phyloP scores from a whole-genome alignment of 2,888 invertebrate species.

The Athalia cordata region DNA sequence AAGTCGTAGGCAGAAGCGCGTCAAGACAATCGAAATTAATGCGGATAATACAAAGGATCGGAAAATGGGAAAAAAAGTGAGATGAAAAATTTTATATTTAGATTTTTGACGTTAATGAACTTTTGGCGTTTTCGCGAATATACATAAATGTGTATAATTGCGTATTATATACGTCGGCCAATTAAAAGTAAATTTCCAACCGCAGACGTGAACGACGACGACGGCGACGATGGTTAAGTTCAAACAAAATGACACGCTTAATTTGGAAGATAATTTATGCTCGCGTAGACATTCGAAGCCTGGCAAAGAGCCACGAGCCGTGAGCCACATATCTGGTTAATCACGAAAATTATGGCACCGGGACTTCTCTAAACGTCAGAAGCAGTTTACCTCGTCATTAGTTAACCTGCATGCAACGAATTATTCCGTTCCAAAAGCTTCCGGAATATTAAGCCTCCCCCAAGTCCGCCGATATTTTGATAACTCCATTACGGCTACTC shows the following conservation, averaged over 20 bases:
- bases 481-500: too few relatives aligned
- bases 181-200: conserved; percentile 26
- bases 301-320: conserved; percentile 53
- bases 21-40: conserved; percentile 13
- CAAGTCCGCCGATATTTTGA: not conserved
- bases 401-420: conserved; percentile 22
- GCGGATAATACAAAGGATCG: not conserved
- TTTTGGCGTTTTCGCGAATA: not conserved
- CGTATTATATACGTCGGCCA: not conserved
- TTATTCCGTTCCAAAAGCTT: conserved; percentile 29
- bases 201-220: not conserved
- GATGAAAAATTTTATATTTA: conserved; percentile 23
- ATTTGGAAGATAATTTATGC: conserved; percentile 63
- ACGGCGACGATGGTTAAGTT: conserved; percentile 18
- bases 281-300: conserved; percentile 55
- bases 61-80: not conserved
- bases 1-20: not conserved
- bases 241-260: conserved; percentile 61
- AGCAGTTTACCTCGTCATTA: conserved; percentile 45
- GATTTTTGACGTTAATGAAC: conserved; percentile 16
- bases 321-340: conserved; percentile 63
- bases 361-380: conserved; percentile 61
- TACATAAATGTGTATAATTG: not conserved
- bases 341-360: conserved; percentile 64
- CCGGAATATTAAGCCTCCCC: not conserved